Conservation (phyloP, 2,888 invertebrate species). For the Caenorhabditis sp. region DNA sequence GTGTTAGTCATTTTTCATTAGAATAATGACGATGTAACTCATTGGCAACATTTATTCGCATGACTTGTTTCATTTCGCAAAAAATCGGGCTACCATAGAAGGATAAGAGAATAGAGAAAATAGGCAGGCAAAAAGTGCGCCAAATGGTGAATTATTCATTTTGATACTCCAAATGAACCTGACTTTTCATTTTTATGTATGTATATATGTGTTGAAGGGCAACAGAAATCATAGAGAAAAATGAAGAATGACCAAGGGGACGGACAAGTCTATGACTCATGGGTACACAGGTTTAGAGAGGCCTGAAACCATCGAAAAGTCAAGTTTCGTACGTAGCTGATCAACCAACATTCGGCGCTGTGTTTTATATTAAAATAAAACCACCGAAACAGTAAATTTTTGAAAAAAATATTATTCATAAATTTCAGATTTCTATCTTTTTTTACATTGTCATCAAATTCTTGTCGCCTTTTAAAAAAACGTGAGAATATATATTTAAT, state of each 20-base stretch:
- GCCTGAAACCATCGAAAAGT: too few species aligned
- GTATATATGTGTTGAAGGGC: not conserved
- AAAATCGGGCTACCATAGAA: slow-evolving; percentile 7
- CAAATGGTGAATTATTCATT: not conserved
- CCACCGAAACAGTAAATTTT: too few species aligned
- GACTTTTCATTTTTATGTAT: not conserved
- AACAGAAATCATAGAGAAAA: not conserved
- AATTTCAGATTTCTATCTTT: too few species aligned
- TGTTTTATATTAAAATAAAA: too few species aligned
- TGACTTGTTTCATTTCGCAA: slow-evolving; percentile 29
- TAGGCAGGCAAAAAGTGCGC: not conserved
- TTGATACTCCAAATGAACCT: not conserved
- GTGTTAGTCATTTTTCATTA: not conserved
- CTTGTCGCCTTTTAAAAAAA: too few species aligned
- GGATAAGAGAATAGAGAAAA: not conserved
- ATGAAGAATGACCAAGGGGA: not conserved
- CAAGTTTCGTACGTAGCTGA: too few species aligned
- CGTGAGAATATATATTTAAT: too few species aligned
- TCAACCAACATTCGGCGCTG: too few species aligned
- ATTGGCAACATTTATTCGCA: slow-evolving; percentile 27
- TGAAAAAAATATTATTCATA: too few species aligned
- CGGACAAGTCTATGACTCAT: too few species aligned
- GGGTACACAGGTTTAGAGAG: too few species aligned
- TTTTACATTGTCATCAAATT: too few species aligned
- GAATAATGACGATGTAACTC: not conserved